phyloP scores from a whole-genome alignment of 1,140 invertebrate species.

The Lasioglossum baleicum region DNA sequence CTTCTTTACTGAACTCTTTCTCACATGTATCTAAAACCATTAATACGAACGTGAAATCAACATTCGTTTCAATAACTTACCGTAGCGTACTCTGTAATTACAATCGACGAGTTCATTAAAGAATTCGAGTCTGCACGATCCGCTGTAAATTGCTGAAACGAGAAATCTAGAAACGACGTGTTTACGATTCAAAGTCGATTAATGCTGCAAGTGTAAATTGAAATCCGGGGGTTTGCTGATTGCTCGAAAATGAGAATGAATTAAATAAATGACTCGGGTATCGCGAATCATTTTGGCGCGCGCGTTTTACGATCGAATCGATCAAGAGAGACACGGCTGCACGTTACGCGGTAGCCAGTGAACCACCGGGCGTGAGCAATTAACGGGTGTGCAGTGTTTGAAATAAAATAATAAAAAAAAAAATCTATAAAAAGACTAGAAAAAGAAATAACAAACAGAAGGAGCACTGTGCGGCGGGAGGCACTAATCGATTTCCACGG shows the following conservation, averaged over 20 bases:
- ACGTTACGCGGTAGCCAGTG: background rate
- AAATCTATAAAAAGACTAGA: too few relatives aligned
- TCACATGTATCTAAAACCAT: background rate
- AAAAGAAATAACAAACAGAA: too few relatives aligned
- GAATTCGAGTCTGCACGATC: background rate
- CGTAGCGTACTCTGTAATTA: too few relatives aligned
- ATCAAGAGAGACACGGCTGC: background rate
- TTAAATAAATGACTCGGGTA: background rate
- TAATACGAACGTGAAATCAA: too few relatives aligned
- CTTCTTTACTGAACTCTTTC: background rate
- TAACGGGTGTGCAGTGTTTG: background rate
- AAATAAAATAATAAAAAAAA: background rate
- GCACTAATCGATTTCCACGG: conserved; percentile 16
- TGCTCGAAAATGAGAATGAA: too few relatives aligned
- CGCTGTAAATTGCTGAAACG: background rate
- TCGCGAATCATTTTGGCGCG: too few relatives aligned
- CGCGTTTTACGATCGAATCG: background rate
- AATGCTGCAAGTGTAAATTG: too few relatives aligned
- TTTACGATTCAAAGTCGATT: background rate
- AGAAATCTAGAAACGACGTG: background rate
- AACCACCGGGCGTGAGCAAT: conserved; percentile 9
- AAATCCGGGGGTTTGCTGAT: too few relatives aligned
- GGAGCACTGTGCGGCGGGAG: background rate
- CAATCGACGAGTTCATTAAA: background rate
- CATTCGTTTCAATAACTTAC: too few relatives aligned